Evolutionary conservation across 2,113 vertebrate genomes (phyloP).

Genomic region (Galbula dea): DNA sequence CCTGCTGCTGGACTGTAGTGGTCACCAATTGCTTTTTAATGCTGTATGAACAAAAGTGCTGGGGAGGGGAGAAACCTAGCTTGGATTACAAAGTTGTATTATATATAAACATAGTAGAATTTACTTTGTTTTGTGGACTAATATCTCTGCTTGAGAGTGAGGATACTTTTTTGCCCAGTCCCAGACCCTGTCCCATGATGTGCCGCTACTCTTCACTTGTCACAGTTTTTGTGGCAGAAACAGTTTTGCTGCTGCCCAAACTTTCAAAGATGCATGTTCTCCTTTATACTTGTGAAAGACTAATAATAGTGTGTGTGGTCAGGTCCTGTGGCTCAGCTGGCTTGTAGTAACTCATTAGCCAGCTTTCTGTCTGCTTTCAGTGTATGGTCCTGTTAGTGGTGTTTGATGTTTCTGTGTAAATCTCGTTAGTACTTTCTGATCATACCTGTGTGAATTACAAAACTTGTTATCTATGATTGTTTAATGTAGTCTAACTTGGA

Average conservation of each 20-base stretch:
- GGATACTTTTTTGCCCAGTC: accelerated
- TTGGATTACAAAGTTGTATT: neutral
- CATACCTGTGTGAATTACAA: neutral
- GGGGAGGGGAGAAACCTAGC: neutral
- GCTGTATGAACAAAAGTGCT: neutral
- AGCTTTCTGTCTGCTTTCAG: neutral
- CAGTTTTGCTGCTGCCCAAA: neutral
- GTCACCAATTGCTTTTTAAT: neutral
- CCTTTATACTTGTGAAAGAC: constrained; percentile 5
- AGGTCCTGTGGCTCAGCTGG: constrained; percentile 11
- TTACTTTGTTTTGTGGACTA: neutral
- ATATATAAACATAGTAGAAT: neutral
- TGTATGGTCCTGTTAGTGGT: neutral
- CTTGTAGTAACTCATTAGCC: neutral
- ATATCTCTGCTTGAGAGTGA: neutral
- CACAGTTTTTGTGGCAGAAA: neutral
- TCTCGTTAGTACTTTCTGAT: neutral
- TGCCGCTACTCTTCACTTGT: neutral
- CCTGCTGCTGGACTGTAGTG: neutral
- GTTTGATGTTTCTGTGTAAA: neutral
- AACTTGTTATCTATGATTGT: neutral
- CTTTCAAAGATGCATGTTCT: neutral
- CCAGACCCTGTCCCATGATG: neutral
- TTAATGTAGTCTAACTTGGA: neutral
- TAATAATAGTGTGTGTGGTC: neutral